Conservation (phyloP, 2,113 vertebrate genomes). For the Mandrillus leucophaeus region DNA sequence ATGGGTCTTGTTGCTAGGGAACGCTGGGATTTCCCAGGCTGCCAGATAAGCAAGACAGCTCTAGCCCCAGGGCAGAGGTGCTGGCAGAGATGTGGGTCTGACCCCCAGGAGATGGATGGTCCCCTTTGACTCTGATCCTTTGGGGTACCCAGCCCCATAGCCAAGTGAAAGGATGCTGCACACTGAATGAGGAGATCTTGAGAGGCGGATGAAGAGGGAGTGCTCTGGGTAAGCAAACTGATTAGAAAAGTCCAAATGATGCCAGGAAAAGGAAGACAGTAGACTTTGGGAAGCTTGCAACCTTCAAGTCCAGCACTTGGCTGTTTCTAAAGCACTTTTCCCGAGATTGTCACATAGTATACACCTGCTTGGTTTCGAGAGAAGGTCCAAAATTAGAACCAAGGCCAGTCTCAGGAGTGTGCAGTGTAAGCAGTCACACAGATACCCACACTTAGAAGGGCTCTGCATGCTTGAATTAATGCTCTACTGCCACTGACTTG, state of each 20-base stretch:
- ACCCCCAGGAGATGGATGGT: background rate
- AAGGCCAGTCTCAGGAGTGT: background rate
- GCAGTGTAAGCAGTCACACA: background rate
- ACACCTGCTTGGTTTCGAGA: background rate
- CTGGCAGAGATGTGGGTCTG: background rate
- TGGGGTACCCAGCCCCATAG: background rate
- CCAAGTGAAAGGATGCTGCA: background rate
- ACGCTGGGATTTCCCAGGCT: slow-evolving; percentile 65
- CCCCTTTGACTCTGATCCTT: background rate
- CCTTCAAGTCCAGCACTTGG: background rate
- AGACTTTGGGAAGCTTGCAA: background rate
- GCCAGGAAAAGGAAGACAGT: background rate
- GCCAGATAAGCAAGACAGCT: slow-evolving; percentile 19
- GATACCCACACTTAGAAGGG: background rate
- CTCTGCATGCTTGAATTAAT: background rate
- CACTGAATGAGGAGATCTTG: background rate
- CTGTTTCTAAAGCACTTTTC: background rate
- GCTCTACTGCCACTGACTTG: background rate
- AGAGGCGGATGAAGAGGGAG: background rate
- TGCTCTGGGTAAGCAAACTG: background rate
- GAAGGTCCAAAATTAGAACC: background rate
- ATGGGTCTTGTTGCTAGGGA: slow-evolving; percentile 75
- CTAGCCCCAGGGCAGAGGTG: background rate
- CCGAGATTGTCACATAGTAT: background rate
- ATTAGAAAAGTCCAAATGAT: slow-evolving; percentile 17